Conservation (phyloP, 2,797 vertebrate genomes). For the Rhabdophis nuchalis region DNA sequence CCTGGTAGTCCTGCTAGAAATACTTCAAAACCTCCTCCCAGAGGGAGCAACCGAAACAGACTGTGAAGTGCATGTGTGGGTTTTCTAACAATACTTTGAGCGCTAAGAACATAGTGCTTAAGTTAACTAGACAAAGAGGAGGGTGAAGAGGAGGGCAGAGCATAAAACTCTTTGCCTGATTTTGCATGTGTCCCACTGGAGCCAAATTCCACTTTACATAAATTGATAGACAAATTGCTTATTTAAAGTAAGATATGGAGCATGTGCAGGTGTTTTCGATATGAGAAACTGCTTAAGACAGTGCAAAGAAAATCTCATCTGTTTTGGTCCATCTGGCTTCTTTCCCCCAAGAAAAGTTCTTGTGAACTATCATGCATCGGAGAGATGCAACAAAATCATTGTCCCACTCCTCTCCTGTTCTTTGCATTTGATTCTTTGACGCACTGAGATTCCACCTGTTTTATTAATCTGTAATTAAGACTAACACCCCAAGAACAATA, state of each 20-base stretch:
- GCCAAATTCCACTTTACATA: background rate
- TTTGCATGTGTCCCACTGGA: background rate
- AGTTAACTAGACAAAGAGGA: background rate
- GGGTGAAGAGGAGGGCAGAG: background rate
- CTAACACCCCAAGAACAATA: background rate
- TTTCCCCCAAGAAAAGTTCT: background rate
- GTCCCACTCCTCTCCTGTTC: background rate
- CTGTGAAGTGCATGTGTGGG: too few relatives aligned
- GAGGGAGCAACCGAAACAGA: too few relatives aligned
- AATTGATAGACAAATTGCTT: background rate
- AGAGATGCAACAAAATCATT: constrained; percentile 5
- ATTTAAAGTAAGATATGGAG: constrained; percentile 5
- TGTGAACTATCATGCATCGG: background rate
- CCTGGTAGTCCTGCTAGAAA: too few relatives aligned
- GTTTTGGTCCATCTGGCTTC: constrained; percentile 25
- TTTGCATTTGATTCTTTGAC: background rate
- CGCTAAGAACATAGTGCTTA: too few relatives aligned
- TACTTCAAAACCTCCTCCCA: too few relatives aligned
- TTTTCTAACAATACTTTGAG: too few relatives aligned
- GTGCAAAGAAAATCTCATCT: constrained; percentile 43
- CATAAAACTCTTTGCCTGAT: background rate
- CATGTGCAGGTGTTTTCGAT: constrained; percentile 24
- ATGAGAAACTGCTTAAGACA: background rate
- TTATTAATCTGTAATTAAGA: background rate
- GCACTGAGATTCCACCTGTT: background rate